Base-by-base conservation (phyloP, 37 sponge, comb jelly and placozoan genomes). In the Dysidea cf. avara region DNA sequence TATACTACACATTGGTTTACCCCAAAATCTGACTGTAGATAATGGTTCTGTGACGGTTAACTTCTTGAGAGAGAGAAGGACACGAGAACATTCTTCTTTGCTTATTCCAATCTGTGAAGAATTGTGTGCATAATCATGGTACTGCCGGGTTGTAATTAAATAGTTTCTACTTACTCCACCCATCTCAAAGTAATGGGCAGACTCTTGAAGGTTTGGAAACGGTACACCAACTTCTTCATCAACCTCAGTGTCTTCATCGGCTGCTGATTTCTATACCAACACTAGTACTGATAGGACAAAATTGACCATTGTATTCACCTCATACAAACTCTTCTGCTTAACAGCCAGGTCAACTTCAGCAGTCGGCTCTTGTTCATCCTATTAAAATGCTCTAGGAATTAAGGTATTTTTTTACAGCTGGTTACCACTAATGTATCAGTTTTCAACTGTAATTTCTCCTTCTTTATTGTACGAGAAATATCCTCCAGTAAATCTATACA, bases 221-320 rank as follows among this genome's bases (percentile, higher is more conserved):
- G 94, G 91, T 30, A 82, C 77, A 18, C 66, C 73, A 31, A 91
- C 87, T 52, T 97, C 98, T 39, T 96, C 97, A 75, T 97, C 97
- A 17, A 46, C 79, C 36, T 87, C 88, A 37, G 39, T 86, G 29
- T 93, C 89, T 7, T 82, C 86, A 36, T 79, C 89, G 16, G 39
- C 61, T 36, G 64, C 78, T 34, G 81, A 48, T 80, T 68, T 69
- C 63, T 73, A 53, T 18, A 31, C 31, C 63, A 21, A 30, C 68
- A 63, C 16, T 39, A 53, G 9, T 34, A 46, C 33, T 21, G 39
- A 21, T 4, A 1, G 56, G 21, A 28, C 36, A 43, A 31, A n/a
- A 25, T 39, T 68, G 7, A 47, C 5, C 39, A n/a, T 48, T 39
- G 7, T 33, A n/a, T 32, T 58, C 75, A 84, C 85, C 83, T 88